Conservation (phyloP, 2,113 vertebrate genomes). For the Phrynosoma platyrhinos region DNA sequence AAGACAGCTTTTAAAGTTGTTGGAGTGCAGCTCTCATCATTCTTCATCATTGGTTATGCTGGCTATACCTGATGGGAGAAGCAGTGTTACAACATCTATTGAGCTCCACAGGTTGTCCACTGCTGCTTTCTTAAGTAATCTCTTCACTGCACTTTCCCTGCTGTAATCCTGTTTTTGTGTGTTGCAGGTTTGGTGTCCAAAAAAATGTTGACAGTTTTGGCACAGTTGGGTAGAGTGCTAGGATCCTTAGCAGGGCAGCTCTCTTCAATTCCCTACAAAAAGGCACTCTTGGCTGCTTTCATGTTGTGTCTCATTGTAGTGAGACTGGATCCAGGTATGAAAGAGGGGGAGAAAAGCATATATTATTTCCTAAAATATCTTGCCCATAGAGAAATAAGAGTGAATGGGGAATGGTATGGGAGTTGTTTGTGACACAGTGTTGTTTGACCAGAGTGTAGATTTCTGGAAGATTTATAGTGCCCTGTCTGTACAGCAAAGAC, state of each 20-base stretch:
- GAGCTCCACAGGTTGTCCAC: no score
- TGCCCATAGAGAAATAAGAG: not conserved
- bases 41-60: no score
- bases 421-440: no score
- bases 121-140: not conserved
- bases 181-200: constrained; percentile 75
- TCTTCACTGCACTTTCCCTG: not conserved
- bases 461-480: no score
- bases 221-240: constrained; percentile 77
- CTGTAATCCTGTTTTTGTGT: constrained; percentile 34
- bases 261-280: constrained; percentile 79
- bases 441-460: not conserved
- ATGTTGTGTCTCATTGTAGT: constrained; percentile 87
- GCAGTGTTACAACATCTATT: no score
- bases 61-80: not conserved
- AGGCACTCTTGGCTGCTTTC: constrained; percentile 79
- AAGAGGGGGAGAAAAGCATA: constrained; percentile 14
- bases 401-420: not conserved
- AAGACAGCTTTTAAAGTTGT: no score
- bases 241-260: constrained; percentile 67
- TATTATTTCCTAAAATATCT: not conserved
- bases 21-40: no score
- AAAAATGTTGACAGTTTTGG: constrained; percentile 77
- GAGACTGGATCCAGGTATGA: constrained; percentile 88
- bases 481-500: not conserved